phyloP scores from a whole-genome alignment of 2,888 invertebrate genomes.

The Nipponacmea schrenckii region DNA sequence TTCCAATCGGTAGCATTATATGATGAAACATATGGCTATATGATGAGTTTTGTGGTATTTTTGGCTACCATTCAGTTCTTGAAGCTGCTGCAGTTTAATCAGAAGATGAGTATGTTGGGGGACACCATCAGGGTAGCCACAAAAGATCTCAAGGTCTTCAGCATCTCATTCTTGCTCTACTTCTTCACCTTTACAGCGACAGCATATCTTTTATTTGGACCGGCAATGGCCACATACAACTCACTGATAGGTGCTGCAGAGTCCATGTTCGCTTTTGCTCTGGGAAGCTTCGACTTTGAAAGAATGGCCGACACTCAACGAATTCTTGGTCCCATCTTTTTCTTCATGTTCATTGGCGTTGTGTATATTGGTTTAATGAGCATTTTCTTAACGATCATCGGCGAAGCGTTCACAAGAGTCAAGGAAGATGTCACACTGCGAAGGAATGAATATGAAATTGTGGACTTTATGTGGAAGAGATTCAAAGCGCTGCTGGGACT shows the following conservation, averaged over 20 bases:
- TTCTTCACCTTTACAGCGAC: slow-evolving; percentile 65
- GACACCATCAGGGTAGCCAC: slow-evolving; percentile 67
- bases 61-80: slow-evolving; percentile 71
- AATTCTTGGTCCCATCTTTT: slow-evolving; percentile 64
- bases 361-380: slow-evolving; percentile 65
- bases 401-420: slow-evolving; percentile 63
- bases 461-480: slow-evolving; percentile 62
- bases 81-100: slow-evolving; percentile 71
- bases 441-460: slow-evolving; percentile 65
- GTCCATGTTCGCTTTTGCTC: slow-evolving; percentile 68
- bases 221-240: slow-evolving; percentile 57
- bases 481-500: slow-evolving; percentile 55
- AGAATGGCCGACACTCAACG: slow-evolving; percentile 54
- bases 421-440: slow-evolving; percentile 56
- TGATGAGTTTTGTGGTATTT: slow-evolving; percentile 70
- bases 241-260: slow-evolving; percentile 66
- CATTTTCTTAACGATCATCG: slow-evolving; percentile 67
- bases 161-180: slow-evolving; percentile 68
- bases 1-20: slow-evolving; percentile 68
- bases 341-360: slow-evolving; percentile 62
- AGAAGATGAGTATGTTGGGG: slow-evolving; percentile 69
- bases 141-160: slow-evolving; percentile 68
- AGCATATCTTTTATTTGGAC: slow-evolving; percentile 66
- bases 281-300: slow-evolving; percentile 69
- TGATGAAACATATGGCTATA: slow-evolving; percentile 69